Evolutionary conservation across 2,797 vertebrate genomes (phyloP), one percentile per base, ranked within the genome.

Genomic region (Pteropus rufus): DNA sequence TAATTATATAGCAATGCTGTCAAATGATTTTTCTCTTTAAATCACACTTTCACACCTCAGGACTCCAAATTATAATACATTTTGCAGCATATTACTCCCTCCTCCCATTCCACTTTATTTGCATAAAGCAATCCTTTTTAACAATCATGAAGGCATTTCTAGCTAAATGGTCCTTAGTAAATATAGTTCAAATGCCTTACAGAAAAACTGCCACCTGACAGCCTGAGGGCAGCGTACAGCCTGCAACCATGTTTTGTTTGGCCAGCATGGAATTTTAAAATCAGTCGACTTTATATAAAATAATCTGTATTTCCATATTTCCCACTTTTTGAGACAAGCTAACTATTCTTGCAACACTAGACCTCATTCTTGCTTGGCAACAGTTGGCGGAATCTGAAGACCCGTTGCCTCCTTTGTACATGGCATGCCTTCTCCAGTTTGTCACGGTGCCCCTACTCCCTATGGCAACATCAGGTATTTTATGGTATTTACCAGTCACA

Each of bases 111-210:
- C 90, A 92, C 94, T 85, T 96, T 94, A 98, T 98, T 98, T 99
- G 96, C 87, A 98, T 98, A 98, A 98, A 97, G 97, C 95, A 98
- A 96, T 86, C 97, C 97, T 99, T 98, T 93, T 98, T 97, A 96
- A 98, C 94, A 98, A 97, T 98, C 96, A 98, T 95, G 97, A 98
- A 98, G 97, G 97, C 96, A 97, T 98, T 99, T 98, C 98, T 98
- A 92, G 88, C 87, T 98, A 97, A 98, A 95, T 56, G 84, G 89
- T 95, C 92, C 96, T 98, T 93, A 97, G 93, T 92, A 91, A 97
- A 96, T 96, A 94, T 34, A 96, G 72, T 85, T 97, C 88, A 95
- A 94, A 95, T 98, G 96, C 94, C 88, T 97, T 97, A 97, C 75
- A 97, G 80, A 96, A 95, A 98, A 98, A 98, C 8, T 62, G 79